Conservation (phyloP, 2,113 vertebrate genomes). For the Himantopus leucocephalus region DNA sequence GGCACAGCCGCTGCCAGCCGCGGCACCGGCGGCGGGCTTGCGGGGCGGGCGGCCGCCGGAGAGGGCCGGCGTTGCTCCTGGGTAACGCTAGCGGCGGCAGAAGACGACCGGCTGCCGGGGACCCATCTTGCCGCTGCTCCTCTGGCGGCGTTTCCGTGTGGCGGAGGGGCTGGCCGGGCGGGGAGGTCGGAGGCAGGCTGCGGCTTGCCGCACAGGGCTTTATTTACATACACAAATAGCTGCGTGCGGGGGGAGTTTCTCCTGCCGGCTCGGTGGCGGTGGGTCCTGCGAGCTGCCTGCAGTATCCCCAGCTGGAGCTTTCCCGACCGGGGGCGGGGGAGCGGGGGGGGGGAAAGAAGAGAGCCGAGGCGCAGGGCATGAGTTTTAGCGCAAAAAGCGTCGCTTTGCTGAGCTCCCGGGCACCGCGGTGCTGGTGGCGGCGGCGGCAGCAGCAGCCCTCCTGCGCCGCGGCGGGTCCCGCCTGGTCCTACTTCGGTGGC, state of each 20-base stretch:
- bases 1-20: no score
- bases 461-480: neutral
- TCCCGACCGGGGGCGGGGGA: neutral
- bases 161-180: neutral
- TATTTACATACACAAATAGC: constrained; percentile 30
- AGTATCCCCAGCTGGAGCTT: neutral
- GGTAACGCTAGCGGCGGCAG: neutral
- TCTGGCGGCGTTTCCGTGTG: neutral
- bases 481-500: neutral
- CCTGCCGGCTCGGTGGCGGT: neutral
- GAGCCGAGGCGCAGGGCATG: constrained; percentile 17
- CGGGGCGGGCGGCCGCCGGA: neutral
- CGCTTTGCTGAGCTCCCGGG: neutral
- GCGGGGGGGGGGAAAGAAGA: neutral
- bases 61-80: neutral
- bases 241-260: neutral
- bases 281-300: neutral
- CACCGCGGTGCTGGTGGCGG: constrained; percentile 55
- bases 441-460: neutral
- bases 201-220: neutral
- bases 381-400: neutral
- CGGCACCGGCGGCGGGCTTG: no score
- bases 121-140: neutral
- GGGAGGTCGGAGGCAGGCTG: constrained; percentile 23
- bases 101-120: constrained; percentile 35